Percentiles rank a stretch among this genome's conserved stretches.
Evolutionary conservation across 2,113 vertebrate genomes (phyloP).

Genomic region (Lathamus discolor): DNA sequence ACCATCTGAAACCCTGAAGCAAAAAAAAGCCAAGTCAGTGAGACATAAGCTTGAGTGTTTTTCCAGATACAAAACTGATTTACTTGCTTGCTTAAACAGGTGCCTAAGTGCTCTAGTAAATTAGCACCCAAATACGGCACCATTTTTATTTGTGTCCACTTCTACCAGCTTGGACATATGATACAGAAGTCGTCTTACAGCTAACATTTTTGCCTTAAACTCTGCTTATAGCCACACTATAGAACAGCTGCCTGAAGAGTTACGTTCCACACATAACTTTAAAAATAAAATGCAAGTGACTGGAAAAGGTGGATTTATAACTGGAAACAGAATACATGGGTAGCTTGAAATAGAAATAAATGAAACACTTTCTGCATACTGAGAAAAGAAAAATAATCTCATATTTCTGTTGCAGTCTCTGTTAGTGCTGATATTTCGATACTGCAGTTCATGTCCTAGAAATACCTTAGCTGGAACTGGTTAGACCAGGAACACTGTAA

Average conservation of each 20-base stretch:
- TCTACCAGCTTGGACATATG: constrained; percentile 35
- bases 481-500: not conserved
- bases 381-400: constrained; percentile 19
- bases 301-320: constrained; percentile 17
- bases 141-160: constrained; percentile 31
- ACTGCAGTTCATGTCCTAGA: not conserved
- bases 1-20: not conserved
- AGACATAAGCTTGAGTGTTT: constrained; percentile 17
- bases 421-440: not conserved
- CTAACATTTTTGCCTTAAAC: constrained; percentile 45
- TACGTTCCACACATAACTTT: constrained; percentile 28
- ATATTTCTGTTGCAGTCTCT: not conserved
- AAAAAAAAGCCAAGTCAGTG: not conserved
- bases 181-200: constrained; percentile 38
- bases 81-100: constrained; percentile 34
- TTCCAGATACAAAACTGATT: constrained; percentile 30
- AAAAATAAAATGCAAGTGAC: constrained; percentile 56
- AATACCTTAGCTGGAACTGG: not conserved
- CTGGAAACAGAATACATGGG: constrained; percentile 24
- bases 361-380: constrained; percentile 8
- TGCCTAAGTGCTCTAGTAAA: constrained; percentile 14
- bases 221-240: not conserved
- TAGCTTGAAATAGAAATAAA: constrained; percentile 54
- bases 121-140: not conserved
- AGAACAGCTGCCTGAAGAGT: constrained; percentile 53